Conservation (phyloP, 53 echinoderm and acorn worm genomes). For the Echinarachnius parma region DNA sequence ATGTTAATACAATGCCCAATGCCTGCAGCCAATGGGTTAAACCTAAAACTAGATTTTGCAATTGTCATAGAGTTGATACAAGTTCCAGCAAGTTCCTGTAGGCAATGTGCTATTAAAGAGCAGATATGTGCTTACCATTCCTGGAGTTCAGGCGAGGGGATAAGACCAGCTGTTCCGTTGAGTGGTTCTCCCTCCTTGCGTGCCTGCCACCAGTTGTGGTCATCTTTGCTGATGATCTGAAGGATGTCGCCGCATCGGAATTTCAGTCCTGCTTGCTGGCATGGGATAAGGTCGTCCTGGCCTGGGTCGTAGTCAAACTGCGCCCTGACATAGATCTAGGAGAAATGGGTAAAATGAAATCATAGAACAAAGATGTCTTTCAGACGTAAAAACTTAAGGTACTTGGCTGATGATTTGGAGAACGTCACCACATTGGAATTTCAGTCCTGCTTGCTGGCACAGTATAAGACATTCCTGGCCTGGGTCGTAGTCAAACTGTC, state of each 20-base stretch:
- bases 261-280: slow-evolving; percentile 91
- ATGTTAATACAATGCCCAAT: no score
- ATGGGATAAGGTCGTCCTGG: slow-evolving; percentile 96
- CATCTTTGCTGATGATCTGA: slow-evolving; percentile 99
- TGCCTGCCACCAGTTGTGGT: slow-evolving; percentile 99
- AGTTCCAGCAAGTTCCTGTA: not conserved
- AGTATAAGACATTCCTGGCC: slow-evolving; percentile 83
- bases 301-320: slow-evolving; percentile 97
- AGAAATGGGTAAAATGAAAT: not conserved
- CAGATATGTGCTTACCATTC: slow-evolving; percentile 70
- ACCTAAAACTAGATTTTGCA: no score
- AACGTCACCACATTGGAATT: slow-evolving; percentile 84
- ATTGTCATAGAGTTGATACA: no score
- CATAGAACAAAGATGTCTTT: not conserved
- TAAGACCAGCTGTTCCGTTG: slow-evolving; percentile 96
- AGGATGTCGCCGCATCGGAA: slow-evolving; percentile 97
- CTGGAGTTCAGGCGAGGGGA: slow-evolving; percentile 97
- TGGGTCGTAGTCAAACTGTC: slow-evolving; percentile 89
- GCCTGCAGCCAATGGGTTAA: not conserved
- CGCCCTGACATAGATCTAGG: slow-evolving; percentile 89
- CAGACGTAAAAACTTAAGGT: not conserved
- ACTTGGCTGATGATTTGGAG: slow-evolving; percentile 93
- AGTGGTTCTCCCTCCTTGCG: slow-evolving; percentile 96
- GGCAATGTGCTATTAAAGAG: not conserved
- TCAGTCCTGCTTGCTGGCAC: slow-evolving; percentile 82